Percentiles rank a stretch among this genome's conserved stretches.
These are phyloP conservation scores for Thripadectes ignobilis DNA, from an alignment of 2,797 vertebrate species.

Conservation along the genomic window DNA sequence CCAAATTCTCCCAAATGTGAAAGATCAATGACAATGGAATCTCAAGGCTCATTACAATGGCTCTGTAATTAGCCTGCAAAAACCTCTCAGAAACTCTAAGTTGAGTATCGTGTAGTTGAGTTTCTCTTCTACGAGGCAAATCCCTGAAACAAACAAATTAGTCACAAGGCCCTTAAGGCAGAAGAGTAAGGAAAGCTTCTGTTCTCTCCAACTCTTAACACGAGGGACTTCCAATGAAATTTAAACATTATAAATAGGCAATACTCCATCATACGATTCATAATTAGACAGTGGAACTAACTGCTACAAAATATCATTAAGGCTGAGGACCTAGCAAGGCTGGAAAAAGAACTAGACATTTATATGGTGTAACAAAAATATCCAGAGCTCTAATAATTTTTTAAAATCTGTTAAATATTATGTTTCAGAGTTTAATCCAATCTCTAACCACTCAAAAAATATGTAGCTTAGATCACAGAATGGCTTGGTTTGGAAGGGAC, in stretches of 20 bases:
- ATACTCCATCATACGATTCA: conserved; percentile 56
- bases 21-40: conserved; percentile 21
- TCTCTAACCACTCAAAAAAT: background rate
- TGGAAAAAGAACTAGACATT: conserved; percentile 45
- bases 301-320: conserved; percentile 59
- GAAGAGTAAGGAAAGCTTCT: conserved; percentile 51
- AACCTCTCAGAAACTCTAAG: conserved; percentile 37
- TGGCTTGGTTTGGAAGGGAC: background rate
- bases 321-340: background rate
- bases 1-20: background rate
- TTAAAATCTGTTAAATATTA: background rate
- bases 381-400: conserved; percentile 33
- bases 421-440: background rate
- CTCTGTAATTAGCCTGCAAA: conserved; percentile 52
- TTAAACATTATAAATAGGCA: conserved; percentile 62
- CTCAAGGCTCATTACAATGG: conserved; percentile 37
- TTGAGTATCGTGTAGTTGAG: conserved; percentile 22
- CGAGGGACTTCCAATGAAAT: conserved; percentile 43
- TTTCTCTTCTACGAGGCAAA: conserved; percentile 50
- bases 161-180: conserved; percentile 51
- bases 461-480: background rate
- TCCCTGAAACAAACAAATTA: conserved; percentile 57
- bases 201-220: conserved; percentile 32
- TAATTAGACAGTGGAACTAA: conserved; percentile 65
- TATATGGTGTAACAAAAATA: conserved; percentile 46